A percentile compares a stretch with the other conserved stretches of the same genome.
These are phyloP conservation scores for Heterodera filipjevi DNA, from an alignment of 2,888 invertebrate species.

Conservation along the genomic window DNA sequence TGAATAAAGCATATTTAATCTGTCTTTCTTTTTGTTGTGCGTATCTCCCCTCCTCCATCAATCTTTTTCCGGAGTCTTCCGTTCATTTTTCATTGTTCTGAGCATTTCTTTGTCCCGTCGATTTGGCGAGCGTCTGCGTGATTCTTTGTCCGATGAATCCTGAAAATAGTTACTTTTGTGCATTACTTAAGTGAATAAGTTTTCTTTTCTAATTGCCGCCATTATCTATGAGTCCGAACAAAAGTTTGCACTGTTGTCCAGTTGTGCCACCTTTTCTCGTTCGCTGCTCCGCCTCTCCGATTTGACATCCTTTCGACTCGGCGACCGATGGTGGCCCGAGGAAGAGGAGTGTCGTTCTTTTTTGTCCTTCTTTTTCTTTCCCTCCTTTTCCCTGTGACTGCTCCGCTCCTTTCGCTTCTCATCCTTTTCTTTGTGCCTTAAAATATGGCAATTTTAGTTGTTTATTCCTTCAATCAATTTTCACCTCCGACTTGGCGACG, in stretches of 20 bases:
- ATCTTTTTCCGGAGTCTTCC: constrained; percentile 21
- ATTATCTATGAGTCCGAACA: background rate
- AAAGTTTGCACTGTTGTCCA: background rate
- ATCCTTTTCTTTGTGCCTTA: constrained; percentile 22
- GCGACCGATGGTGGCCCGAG: constrained; percentile 21
- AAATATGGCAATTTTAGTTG: background rate
- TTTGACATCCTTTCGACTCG: constrained; percentile 19
- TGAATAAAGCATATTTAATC: no score
- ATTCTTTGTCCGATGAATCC: constrained; percentile 17
- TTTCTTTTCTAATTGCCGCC: no score
- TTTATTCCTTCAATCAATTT: background rate
- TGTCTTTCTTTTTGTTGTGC: no score
- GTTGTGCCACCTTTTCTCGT: constrained; percentile 31
- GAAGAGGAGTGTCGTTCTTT: constrained; percentile 31
- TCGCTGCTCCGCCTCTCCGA: constrained; percentile 27
- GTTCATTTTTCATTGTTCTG: constrained; percentile 13
- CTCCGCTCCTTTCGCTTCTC: constrained; percentile 23
- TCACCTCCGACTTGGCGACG: constrained; percentile 10
- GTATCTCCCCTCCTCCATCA: background rate
- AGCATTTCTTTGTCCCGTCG: constrained; percentile 19
- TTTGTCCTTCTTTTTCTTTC: constrained; percentile 33
- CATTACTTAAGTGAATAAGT: no score
- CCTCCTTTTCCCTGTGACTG: constrained; percentile 24
- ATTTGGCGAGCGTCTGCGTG: constrained; percentile 21
- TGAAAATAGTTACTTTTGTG: no score